These are phyloP conservation scores for Lontra canadensis DNA, from an alignment of 2,113 vertebrate species.

Conservation along the genomic window DNA sequence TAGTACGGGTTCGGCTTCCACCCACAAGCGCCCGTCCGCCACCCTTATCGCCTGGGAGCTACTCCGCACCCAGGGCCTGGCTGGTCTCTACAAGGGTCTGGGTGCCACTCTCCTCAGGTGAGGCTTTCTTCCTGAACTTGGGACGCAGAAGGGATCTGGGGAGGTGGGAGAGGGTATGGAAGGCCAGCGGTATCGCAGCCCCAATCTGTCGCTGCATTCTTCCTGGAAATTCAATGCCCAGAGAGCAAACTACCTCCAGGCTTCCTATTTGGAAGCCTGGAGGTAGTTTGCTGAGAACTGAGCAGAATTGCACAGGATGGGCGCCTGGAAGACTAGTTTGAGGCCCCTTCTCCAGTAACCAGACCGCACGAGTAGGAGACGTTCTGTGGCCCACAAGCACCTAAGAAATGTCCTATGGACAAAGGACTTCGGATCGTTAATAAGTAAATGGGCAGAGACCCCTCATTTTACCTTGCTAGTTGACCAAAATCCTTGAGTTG, in stretches of 20 bases:
- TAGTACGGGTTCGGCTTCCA: conserved; percentile 31
- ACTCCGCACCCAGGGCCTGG: conserved; percentile 84
- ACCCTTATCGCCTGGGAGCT: conserved; percentile 84
- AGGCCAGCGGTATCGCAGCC: fast-evolving
- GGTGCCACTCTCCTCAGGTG: conserved; percentile 91
- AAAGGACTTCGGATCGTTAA: neutral
- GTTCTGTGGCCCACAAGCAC: neutral
- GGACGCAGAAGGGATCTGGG: neutral
- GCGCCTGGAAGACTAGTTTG: neutral
- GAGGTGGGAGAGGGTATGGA: fast-evolving
- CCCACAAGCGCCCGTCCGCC: conserved; percentile 80
- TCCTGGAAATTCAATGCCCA: neutral
- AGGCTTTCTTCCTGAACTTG: neutral
- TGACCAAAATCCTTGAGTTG: neutral
- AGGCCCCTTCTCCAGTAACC: neutral
- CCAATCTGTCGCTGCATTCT: too few species aligned
- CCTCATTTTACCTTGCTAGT: neutral
- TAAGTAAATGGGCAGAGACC: neutral
- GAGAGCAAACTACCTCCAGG: neutral
- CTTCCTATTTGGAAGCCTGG: neutral
- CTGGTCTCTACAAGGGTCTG: conserved; percentile 87
- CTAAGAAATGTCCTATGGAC: neutral
- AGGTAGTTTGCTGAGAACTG: too few species aligned
- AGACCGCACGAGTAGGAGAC: neutral
- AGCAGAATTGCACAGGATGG: too few species aligned